Percentiles rank a stretch among this genome's conserved stretches.
These are phyloP conservation scores for Nowickia ferox DNA, from an alignment of 2,888 invertebrate species.

Conservation along the genomic window DNA sequence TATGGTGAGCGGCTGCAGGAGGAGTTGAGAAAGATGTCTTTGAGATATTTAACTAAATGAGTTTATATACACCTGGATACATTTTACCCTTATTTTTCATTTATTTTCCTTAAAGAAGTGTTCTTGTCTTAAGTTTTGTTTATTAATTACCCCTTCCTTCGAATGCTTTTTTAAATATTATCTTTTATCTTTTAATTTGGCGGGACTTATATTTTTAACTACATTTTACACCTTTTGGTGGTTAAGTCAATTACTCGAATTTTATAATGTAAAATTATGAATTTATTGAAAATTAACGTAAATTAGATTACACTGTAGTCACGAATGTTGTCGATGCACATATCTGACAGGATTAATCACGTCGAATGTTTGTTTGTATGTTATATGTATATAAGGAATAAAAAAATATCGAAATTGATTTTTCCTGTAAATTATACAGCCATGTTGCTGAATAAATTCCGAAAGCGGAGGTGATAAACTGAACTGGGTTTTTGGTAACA, in stretches of 20 bases:
- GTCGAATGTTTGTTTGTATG: too few relatives aligned
- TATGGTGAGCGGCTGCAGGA: neutral
- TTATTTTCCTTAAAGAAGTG: constrained; percentile 2
- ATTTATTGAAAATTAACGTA: too few relatives aligned
- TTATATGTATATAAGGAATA: too few relatives aligned
- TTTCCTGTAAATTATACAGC: too few relatives aligned
- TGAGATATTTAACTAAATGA: constrained; percentile 68
- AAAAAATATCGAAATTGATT: too few relatives aligned
- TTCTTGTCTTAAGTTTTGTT: constrained; percentile 26
- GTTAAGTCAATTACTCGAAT: neutral
- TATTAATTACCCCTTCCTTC: constrained; percentile 46
- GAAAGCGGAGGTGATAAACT: too few relatives aligned
- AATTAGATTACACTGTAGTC: too few relatives aligned
- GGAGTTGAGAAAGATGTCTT: constrained; percentile 57
- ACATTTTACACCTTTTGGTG: constrained; percentile 57
- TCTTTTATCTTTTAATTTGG: neutral
- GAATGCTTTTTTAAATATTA: constrained; percentile 40
- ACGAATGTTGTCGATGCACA: too few relatives aligned
- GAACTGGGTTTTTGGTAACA: too few relatives aligned
- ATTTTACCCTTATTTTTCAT: neutral
- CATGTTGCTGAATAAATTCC: too few relatives aligned
- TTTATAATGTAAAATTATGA: too few relatives aligned
- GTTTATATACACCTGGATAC: constrained; percentile 63
- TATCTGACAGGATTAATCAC: too few relatives aligned
- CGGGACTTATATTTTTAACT: constrained; percentile 37